Evolutionary conservation across 2,888 invertebrate species (phyloP), one percentile per base, ranked within the genome.

Genomic region (Dicyrtomina minuta): DNA sequence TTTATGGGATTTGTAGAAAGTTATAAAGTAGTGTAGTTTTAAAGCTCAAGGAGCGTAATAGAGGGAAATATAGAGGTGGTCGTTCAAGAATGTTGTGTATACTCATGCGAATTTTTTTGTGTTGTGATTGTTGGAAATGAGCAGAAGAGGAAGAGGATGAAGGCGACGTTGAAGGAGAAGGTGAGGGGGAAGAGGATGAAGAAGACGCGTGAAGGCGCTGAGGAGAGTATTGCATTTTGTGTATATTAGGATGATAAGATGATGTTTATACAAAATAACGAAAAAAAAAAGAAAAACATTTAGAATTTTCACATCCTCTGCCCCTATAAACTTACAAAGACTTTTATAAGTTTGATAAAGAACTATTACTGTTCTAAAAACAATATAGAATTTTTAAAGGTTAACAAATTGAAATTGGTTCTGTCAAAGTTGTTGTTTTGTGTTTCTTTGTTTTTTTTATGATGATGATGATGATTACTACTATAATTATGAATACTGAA

Each of bases 81-180:
- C n/a, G n/a, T n/a, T n/a, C n/a, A 33, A 33, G 33, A 8, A 33
- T 33, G 8, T 33, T 33, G 8, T 33, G n/a, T 33, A 33, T 33
- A 33, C 8, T 26, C 20, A 53, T 53, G 53, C 39, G 58, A 8
- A 33, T 60, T 33, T 26, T 39, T 39, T 66, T 8, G 20, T 65
- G 55, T 68, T 58, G n/a, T 65, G 70, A 49, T 67, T 68, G 49
- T 74, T 73, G 55, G 22, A 15, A 55, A 58, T 58, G 15, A 64
- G 66, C 75, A 75, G 65, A 74, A 74, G 74, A 79, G 78, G 79
- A 80, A 75, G 87, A 77, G 86, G 86, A 81, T n/a, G 87, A 85
- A 70, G 86, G 84, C 69, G 86, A 87, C 55, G 88, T 86, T 10
- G 88, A 87, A 55, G 88, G 85, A 22, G 88, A 87, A 74, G 86